phyloP scores from a whole-genome alignment of 2,113 vertebrate genomes.

The Crotophaga sulcirostris region DNA sequence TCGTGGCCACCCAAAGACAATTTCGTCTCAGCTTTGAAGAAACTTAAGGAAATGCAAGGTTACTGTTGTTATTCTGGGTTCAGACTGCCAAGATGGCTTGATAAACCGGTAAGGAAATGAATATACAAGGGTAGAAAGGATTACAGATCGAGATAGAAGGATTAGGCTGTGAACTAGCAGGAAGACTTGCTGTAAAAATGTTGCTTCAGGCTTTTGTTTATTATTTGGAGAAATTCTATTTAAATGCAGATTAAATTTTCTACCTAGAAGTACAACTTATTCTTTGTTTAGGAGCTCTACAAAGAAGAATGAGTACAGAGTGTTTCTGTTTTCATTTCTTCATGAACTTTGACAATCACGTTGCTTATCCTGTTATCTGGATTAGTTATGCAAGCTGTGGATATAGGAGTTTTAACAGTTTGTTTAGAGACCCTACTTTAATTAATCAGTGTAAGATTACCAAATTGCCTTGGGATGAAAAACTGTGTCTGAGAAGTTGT shows the following conservation, averaged over 20 bases:
- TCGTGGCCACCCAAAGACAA: background rate
- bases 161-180: slow-evolving; percentile 52
- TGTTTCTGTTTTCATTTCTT: slow-evolving; percentile 12
- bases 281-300: slow-evolving; percentile 28
- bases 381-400: slow-evolving; percentile 36
- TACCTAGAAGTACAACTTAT: slow-evolving; percentile 43
- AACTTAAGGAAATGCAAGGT: background rate
- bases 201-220: slow-evolving; percentile 67
- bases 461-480: slow-evolving; percentile 1
- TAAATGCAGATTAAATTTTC: slow-evolving; percentile 74
- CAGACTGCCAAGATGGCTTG: background rate
- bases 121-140: slow-evolving; percentile 44
- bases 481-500: background rate
- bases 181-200: slow-evolving; percentile 48
- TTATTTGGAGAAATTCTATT: slow-evolving; percentile 69
- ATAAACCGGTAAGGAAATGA: slow-evolving; percentile 53
- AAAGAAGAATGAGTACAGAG: slow-evolving; percentile 14
- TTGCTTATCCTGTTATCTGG: slow-evolving; percentile 32
- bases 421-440: background rate
- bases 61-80: background rate
- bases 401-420: background rate
- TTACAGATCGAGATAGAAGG: slow-evolving; percentile 49
- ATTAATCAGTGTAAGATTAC: slow-evolving; percentile 42
- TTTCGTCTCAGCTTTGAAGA: background rate
- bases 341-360: background rate